Base-by-base conservation (phyloP, 2,888 invertebrate genomes). In the Perizoma flavofasciatum region DNA sequence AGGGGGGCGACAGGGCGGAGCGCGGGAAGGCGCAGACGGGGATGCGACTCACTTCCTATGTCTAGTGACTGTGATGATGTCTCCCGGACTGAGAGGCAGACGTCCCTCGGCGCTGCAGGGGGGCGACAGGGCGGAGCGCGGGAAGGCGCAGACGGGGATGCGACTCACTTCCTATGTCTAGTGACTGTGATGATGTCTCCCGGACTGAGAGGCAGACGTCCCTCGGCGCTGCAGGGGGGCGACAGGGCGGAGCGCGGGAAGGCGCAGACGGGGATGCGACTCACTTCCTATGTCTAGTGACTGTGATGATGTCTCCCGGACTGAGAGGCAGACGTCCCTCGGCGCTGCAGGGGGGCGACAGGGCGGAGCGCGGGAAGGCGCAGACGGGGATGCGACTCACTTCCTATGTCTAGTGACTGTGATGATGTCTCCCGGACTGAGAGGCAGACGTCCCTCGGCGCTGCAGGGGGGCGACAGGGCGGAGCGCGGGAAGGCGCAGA, bases 261-360 rank as follows among this genome's bases (percentile, higher is more conserved):
- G 0, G 54, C 10, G 5, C 57, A 0, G 37, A 93, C 63, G 5
- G 98, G 98, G 75, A 96, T n/a, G n/a, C n/a, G n/a, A n/a, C n/a
- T n/a, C n/a, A n/a, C n/a, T n/a, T n/a, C n/a, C 96, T 94, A 95
- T 97, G 98, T 57, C 98, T 89, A 0, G 98, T 98, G 41, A 97
- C 98, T 45, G 94, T 86, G 6, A 98, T 93, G 7, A 92, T 81
- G 78, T 98, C 97, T 0, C 95, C 97, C 0, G 93, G 83, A 5
- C 81, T 70, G 0, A 99, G 88, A 64, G 94, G 91, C 70, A 99
- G 95, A 32, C 98, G 93, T 3, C 96, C 92, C 86, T 98, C 98
- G 85, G 98, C 98, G 0, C 95, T 95, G 78, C 96, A 97, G 4
- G 98, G 98, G 55, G 96, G 95, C 70, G 62, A 41, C 0, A 77